Evolutionary conservation across 64 coral and sea anemone species (phyloP), one percentile per base, ranked within the genome.

Genomic region (Stichodactyla helianthus): DNA sequence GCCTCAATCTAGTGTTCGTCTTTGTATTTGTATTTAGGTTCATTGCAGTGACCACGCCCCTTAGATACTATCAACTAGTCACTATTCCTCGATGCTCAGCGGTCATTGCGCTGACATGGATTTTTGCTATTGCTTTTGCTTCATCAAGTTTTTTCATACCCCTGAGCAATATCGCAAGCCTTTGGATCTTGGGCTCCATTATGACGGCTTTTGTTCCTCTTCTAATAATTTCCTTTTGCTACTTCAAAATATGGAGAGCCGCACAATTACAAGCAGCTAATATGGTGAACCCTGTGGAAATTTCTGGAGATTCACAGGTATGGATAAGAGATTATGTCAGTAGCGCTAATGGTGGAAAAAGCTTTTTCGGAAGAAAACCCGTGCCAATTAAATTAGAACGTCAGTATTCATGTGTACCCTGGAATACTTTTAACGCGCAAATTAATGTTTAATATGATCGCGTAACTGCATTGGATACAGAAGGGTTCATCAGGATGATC

Each of bases 161-260:
- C 1, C 62, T 77, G 0, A 71, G 82, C 3, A 26, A 83, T 9
- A 82, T 87, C 20, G 90, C 93, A 11, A 76, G 83, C 16, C 28
- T 95, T 5, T 95, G 93, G 93, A 95, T 95, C 51, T 61, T 87
- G 17, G 90, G 85, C 20, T 88, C 89, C 13, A 23, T 95, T 6
- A 28, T 92, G 6, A 71, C 87, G 54, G 92, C 85, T 84, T 88
- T 84, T 51, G 65, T 95, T 56, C 93, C 93, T 85, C 91, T 95
- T 55, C 52, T 28, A 7, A 82, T 95, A 19, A 95, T 95, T n/a
- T 64, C 53, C 17, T 92, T 85, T 79, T 89, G 93, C 53, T 95
- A 95, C 51, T 92, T 85, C 60, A 55, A 91, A 14, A 95, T 95
- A 14, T 95, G 88, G 60, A 89, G 60, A 64, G 87, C 79, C 52